Evolutionary conservation across 2,797 vertebrate genomes (phyloP), one percentile per base, ranked within the genome.

Genomic region (Danio choprae): DNA sequence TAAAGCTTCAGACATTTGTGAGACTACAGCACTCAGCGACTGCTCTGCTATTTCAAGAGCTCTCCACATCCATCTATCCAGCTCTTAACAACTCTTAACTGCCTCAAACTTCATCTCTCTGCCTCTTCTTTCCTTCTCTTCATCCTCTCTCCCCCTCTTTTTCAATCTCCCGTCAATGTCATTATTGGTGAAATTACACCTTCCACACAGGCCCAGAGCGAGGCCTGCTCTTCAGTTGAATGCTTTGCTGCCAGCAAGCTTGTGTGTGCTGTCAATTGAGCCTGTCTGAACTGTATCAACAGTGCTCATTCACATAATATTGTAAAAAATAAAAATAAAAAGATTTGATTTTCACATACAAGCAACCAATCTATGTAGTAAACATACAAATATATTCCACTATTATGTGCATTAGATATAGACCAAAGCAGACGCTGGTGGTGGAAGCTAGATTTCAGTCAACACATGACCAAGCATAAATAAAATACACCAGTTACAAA

Each of bases 1-100:
- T 46, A 12, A n/a, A 80, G 51, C 60, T 56, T 64, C n/a, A 58
- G 50, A 55, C 16, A 64, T 74, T 73, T 80, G 59, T 48, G 40
- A 73, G 60, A 74, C 59, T 36, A 55, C 36, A 63, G 48, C 77
- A 63, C 40, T 73, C 41, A 36, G 43, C 9, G 12, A 90, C 89
- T 86, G 85, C 90, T 88, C 80, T 69, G 85, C 91, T 90, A 93
- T 92, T 91, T 90, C 91, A 93, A 93, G 89, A 90, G 90, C 93
- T 89, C 92, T 95, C 87, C 85, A 93, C 87, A 89, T 91, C 92
- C 89, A 90, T 92, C 92, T 87, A 90, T 91, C 92, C 90, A 90
- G 91, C 92, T 94, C 93, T 93, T 94, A 91, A 93, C 80, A 90
- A 88, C 89, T 82, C 92, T 91, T 92, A 88, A 91, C 91, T 88